Percentiles rank a stretch among this genome's conserved stretches.
phyloP scores from a whole-genome alignment of 2,113 vertebrate genomes.

The Dicrurus megarhynchus region DNA sequence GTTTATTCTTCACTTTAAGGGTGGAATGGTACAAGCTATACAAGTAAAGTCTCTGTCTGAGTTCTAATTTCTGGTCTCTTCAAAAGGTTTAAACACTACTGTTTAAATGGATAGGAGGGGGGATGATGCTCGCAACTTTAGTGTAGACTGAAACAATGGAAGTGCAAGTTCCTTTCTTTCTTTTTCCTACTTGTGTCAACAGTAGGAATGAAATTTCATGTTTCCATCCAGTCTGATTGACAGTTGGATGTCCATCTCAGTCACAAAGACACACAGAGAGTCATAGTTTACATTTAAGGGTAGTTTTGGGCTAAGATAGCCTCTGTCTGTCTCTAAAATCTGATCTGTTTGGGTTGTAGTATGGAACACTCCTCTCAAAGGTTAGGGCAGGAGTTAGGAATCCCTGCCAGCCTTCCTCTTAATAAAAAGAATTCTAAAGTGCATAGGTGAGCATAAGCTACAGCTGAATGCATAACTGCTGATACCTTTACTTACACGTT shows the following conservation, averaged over 20 bases:
- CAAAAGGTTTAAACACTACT: background rate
- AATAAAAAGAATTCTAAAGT: background rate
- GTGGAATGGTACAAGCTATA: background rate
- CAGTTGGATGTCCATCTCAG: background rate
- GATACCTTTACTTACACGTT: slow-evolving; percentile 8
- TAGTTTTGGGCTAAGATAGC: background rate
- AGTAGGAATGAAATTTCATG: background rate
- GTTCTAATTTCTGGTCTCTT: background rate
- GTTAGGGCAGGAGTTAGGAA: background rate
- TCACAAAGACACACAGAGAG: background rate
- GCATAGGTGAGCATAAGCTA: background rate
- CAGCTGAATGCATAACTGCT: background rate
- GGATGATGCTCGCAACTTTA: background rate
- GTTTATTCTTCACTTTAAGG: background rate
- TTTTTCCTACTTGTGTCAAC: background rate
- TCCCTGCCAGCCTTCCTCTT: background rate
- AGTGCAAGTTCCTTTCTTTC: background rate
- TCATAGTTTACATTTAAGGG: background rate
- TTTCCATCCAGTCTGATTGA: background rate
- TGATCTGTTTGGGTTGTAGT: background rate
- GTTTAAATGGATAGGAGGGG: background rate
- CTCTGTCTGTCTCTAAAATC: background rate
- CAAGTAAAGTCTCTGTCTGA: background rate
- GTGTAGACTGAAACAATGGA: background rate
- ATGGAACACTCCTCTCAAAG: background rate